phyloP scores from a whole-genome alignment of 2,113 vertebrate species.

The Colistium nudipinnis region DNA sequence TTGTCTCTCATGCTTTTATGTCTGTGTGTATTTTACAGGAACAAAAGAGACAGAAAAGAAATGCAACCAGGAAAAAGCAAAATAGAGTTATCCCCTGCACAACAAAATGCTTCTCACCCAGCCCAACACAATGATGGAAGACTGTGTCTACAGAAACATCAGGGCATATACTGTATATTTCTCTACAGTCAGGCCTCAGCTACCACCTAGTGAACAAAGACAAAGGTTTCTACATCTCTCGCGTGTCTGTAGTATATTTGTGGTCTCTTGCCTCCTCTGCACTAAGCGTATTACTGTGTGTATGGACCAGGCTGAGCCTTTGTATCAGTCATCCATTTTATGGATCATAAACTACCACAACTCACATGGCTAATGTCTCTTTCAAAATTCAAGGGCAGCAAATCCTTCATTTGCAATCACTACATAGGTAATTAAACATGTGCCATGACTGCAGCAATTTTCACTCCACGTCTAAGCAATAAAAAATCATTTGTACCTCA shows the following conservation, averaged over 20 bases:
- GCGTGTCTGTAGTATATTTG: conserved; percentile 30
- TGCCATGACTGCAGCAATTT: conserved; percentile 50
- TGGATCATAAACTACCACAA: conserved; percentile 2
- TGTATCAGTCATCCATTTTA: conserved; percentile 16
- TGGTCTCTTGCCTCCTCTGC: conserved; percentile 41
- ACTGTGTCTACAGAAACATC: conserved; percentile 65
- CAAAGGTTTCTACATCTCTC: conserved; percentile 52
- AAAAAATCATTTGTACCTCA: conserved; percentile 37
- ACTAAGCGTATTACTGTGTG: conserved; percentile 23
- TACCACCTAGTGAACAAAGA: conserved; percentile 41
- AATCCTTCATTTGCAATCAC: background rate
- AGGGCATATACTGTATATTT: conserved; percentile 47
- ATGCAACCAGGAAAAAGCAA: conserved; percentile 57
- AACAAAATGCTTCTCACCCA: conserved; percentile 51
- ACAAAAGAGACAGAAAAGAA: conserved; percentile 71
- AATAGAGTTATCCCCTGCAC: conserved; percentile 49
- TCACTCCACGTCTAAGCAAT: conserved; percentile 54
- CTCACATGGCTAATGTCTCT: conserved; percentile 3
- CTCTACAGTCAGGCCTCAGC: conserved; percentile 65
- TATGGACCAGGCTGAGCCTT: conserved; percentile 19
- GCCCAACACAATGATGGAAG: conserved; percentile 56
- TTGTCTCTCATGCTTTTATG: conserved; percentile 15
- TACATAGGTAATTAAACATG: conserved; percentile 5
- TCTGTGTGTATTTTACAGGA: conserved; percentile 59
- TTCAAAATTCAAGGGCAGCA: conserved; percentile 23